These are phyloP conservation scores for Laodelphax striatellus DNA, from an alignment of 1,140 invertebrate species.

Conservation along the genomic window DNA sequence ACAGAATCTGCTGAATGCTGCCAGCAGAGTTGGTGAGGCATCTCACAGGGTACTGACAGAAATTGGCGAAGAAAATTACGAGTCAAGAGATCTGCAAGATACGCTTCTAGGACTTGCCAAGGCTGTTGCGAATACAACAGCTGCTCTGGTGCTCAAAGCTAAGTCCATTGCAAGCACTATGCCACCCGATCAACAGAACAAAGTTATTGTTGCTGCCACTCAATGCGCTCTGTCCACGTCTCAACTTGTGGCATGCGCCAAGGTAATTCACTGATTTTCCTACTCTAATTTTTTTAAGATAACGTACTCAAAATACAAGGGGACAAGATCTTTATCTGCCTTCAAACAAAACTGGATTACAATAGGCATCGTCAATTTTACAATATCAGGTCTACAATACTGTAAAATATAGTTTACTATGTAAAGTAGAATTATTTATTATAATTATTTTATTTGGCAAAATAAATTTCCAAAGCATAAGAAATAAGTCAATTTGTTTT, in stretches of 20 bases:
- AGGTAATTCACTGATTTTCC: slow-evolving; percentile 48
- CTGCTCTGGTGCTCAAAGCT: slow-evolving; percentile 85
- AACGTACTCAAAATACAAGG: no score
- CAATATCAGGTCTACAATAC: no score
- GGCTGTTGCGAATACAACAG: slow-evolving; percentile 93
- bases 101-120: slow-evolving; percentile 84
- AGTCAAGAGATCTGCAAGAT: slow-evolving; percentile 68
- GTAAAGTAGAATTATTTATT: no score
- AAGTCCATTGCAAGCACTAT: slow-evolving; percentile 87
- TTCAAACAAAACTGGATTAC: no score
- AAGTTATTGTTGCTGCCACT: slow-evolving; percentile 88
- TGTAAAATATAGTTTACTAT: no score
- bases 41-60: slow-evolving; percentile 87
- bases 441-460: no score
- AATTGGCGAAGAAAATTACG: slow-evolving; percentile 82
- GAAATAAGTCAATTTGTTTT: no score
- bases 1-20: slow-evolving; percentile 86
- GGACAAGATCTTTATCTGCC: no score
- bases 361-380: no score
- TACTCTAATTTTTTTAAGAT: no score
- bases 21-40: slow-evolving; percentile 89
- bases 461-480: no score
- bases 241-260: slow-evolving; percentile 94
- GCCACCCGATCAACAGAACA: slow-evolving; percentile 65
- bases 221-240: slow-evolving; percentile 95